Evolutionary conservation across 2,113 vertebrate species (phyloP), one percentile per base, ranked within the genome.

Genomic region (Strigops habroptila): DNA sequence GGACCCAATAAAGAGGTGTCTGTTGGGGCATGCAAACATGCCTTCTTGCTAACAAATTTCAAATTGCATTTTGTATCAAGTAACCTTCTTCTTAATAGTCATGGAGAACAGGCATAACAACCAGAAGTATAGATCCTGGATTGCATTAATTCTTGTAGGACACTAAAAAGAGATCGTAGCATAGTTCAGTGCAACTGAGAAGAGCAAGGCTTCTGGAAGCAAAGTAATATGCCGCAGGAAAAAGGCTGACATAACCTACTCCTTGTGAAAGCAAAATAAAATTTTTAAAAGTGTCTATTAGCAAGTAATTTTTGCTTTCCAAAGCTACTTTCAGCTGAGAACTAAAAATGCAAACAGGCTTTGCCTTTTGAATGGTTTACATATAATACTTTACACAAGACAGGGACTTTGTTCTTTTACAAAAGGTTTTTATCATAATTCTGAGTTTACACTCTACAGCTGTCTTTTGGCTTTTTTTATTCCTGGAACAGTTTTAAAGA

Each of bases 401-500:
- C 13, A 22, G 28, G 18, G 19, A 35, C 18, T 60, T 82, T 62
- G 19, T 4, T 60, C 14, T 74, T 91, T 73, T 41, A 12, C 31
- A 60, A 81, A 43, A 7, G 6, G 27, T 75, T 95, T 83, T 82
- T 74, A 48, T 65, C 23, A 31, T 35, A 21, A 18, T 57, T 81
- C 41, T 92, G 57, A 84, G 93, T 69, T 90, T 27, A 65, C 82
- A 90, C 33, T 46, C 21, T 82, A 63, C 53, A 60, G n/a, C 79
- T 85, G 33, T 92, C 62, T 43, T 77, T 86, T 75, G 63, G 23
- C 62, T 9, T 90, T 95, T 84, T 71, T 82, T 90, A 92, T 91
- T 65, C 60, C 64, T 74, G 33, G 63, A 88, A 67, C 65, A 83
- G 69, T 95, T 92, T 88, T 86, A 83, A 84, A 85, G 76, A 87